These are phyloP conservation scores for Sminthurinus signatus DNA, from an alignment of 1,140 invertebrate species.

Conservation along the genomic window DNA sequence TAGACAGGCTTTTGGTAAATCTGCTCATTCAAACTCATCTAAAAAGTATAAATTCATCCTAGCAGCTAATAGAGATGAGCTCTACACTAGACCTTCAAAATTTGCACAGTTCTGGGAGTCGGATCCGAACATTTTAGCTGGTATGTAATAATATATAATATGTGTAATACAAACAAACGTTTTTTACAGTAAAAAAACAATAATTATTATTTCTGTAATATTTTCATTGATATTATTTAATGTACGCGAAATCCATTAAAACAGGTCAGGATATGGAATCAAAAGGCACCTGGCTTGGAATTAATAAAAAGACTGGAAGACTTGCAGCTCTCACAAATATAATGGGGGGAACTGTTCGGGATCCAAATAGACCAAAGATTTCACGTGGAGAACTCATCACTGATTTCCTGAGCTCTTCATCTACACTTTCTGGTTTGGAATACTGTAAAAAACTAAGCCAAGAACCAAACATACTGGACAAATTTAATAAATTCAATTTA, in stretches of 20 bases:
- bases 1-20: too few species aligned
- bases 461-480: slow-evolving; percentile 26
- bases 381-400: slow-evolving; percentile 58
- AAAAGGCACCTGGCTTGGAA: slow-evolving; percentile 69
- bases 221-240: too few species aligned
- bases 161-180: too few species aligned
- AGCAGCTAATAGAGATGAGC: slow-evolving; percentile 72
- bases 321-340: slow-evolving; percentile 65
- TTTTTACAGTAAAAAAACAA: too few species aligned
- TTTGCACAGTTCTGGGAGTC: slow-evolving; percentile 57
- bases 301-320: slow-evolving; percentile 52
- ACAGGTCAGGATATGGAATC: slow-evolving; percentile 51
- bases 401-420: slow-evolving; percentile 36
- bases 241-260: too few species aligned
- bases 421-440: slow-evolving; percentile 43
- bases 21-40: neutral
- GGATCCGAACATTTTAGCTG: slow-evolving; percentile 53
- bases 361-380: slow-evolving; percentile 3
- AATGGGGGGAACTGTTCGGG: slow-evolving; percentile 46
- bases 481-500: slow-evolving; percentile 62
- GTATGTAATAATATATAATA: too few species aligned
- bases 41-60: slow-evolving; percentile 53
- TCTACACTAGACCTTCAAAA: slow-evolving; percentile 58
- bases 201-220: too few species aligned
- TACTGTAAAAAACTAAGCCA: slow-evolving; percentile 30